Evolutionary conservation across 2,797 vertebrate species (phyloP).

Genomic region (Spondyliosoma cantharus): DNA sequence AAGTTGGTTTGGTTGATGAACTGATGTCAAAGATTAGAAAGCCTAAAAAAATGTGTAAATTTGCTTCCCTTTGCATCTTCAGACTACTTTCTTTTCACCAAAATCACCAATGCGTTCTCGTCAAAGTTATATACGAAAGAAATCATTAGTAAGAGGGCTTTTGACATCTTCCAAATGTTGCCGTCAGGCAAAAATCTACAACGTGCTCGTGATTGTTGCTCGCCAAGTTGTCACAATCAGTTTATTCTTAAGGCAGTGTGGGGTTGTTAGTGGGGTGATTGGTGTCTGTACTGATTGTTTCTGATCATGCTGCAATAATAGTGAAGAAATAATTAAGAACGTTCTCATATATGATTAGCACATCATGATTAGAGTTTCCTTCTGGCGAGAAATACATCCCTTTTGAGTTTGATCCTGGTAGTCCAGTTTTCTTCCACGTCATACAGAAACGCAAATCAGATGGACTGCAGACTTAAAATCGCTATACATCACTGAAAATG

Average conservation of each 20-base stretch:
- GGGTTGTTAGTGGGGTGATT: background rate
- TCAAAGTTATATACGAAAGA: background rate
- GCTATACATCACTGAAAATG: background rate
- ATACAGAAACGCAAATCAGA: slow-evolving; percentile 1
- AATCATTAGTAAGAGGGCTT: background rate
- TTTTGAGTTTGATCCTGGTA: background rate
- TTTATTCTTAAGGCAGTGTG: background rate
- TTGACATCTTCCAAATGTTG: background rate
- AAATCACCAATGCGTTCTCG: background rate
- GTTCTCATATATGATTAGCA: slow-evolving; percentile 10
- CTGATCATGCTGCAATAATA: slow-evolving; percentile 1
- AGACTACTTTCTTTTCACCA: background rate
- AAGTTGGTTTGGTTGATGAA: no score
- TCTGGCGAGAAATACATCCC: slow-evolving; percentile 11
- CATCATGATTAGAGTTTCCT: slow-evolving; percentile 21
- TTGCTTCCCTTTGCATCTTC: background rate
- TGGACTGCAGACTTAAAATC: slow-evolving; percentile 6
- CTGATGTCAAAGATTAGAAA: no score
- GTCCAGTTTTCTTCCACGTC: slow-evolving; percentile 9
- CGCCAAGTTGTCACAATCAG: background rate
- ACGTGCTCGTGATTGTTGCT: background rate
- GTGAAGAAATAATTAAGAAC: background rate
- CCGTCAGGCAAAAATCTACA: background rate
- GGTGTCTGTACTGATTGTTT: background rate
- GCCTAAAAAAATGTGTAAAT: background rate